These are phyloP conservation scores for Echinarachnius parma DNA, from an alignment of 53 echinoderm and acorn worm species.

Conservation along the genomic window DNA sequence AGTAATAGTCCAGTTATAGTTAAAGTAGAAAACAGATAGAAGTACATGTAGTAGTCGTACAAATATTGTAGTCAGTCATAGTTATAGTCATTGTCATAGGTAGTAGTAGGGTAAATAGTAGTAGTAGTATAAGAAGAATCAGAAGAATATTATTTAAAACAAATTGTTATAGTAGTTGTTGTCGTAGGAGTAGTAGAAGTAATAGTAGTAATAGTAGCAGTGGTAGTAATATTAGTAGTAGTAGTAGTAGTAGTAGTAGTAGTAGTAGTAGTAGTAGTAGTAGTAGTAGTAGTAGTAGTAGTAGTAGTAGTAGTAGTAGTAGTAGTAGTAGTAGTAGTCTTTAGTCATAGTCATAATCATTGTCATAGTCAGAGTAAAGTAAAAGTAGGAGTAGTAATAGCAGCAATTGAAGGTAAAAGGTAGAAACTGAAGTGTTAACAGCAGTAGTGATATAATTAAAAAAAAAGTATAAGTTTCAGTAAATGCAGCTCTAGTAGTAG, in stretches of 20 bases:
- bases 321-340: constrained; percentile 9
- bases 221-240: constrained; percentile 16
- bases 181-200: not conserved
- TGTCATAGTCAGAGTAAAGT: not conserved
- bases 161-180: constrained; percentile 6
- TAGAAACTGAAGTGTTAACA: not conserved
- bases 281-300: constrained; percentile 11
- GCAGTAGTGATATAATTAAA: no score
- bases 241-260: constrained; percentile 14
- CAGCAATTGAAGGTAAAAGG: no score
- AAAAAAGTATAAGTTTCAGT: not conserved
- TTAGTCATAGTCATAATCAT: not conserved
- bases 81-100: not conserved
- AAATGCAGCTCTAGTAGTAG: constrained; percentile 1
- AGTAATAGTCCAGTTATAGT: no score
- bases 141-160: no score
- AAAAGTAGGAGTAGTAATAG: not conserved
- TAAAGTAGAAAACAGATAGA: no score
- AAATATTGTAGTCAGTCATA: no score
- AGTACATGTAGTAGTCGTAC: no score
- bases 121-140: not conserved
- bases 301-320: constrained; percentile 11
- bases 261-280: constrained; percentile 11
- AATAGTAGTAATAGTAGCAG: constrained; percentile 10
- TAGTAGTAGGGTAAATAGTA: not conserved